Evolutionary conservation across 2,113 vertebrate genomes (phyloP).

Genomic region (Microcebus murinus): DNA sequence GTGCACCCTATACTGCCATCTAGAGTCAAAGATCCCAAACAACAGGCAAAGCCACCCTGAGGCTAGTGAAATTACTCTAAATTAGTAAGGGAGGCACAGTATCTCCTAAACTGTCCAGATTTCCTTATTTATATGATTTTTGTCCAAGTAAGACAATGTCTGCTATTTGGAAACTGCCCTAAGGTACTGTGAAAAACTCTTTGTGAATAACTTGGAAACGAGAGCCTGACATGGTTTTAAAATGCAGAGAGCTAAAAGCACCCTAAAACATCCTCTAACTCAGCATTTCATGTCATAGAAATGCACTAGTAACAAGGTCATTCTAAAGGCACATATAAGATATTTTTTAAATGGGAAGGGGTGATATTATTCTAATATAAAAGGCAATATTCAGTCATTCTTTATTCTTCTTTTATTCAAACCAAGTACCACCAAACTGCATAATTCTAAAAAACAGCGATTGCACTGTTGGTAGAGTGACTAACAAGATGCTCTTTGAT

Average conservation of each 20-base stretch:
- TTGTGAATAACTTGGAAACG: not conserved
- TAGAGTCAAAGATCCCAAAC: not conserved
- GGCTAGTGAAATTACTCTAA: not conserved
- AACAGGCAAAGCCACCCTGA: not conserved
- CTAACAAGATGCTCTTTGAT: conserved; percentile 7
- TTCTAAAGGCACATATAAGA: not conserved
- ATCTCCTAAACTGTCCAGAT: not conserved
- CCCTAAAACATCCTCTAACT: not conserved
- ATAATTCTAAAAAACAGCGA: not conserved
- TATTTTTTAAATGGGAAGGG: not conserved
- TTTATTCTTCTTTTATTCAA: not conserved
- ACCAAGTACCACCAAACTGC: not conserved
- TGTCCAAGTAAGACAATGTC: too few species aligned
- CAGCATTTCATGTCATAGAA: too few species aligned
- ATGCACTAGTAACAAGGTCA: not conserved
- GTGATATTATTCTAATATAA: not conserved
- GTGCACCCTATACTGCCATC: not conserved
- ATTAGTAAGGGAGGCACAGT: not conserved
- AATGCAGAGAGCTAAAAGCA: not conserved
- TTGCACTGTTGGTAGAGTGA: not conserved
- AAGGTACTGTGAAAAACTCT: not conserved
- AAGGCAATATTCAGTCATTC: not conserved
- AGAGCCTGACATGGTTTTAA: not conserved
- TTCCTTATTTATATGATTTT: not conserved
- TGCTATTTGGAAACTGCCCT: not conserved